Evolutionary conservation across 2,797 vertebrate species (phyloP).

Genomic region (Dendrocincla fuliginosa): DNA sequence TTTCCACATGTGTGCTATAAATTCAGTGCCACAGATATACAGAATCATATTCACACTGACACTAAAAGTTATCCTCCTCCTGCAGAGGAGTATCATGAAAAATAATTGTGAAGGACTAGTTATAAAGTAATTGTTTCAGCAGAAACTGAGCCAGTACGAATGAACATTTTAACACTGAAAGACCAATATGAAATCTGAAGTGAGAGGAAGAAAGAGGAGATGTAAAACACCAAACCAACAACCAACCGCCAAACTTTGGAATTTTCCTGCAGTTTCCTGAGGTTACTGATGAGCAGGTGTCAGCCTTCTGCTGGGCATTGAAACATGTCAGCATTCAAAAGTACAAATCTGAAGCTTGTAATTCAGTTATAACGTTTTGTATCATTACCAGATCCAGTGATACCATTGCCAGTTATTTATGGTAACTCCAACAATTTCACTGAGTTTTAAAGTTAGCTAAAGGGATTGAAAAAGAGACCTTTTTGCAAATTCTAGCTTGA

Average conservation of each 20-base stretch:
- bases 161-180: not conserved
- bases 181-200: not conserved
- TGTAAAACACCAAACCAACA: not conserved
- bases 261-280: constrained; percentile 36
- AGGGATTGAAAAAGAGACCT: not conserved
- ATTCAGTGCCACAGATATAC: constrained; percentile 40
- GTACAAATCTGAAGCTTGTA: not conserved
- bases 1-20: constrained; percentile 53
- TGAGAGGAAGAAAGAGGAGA: not conserved
- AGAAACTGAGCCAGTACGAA: constrained; percentile 24
- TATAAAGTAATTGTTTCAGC: constrained; percentile 59
- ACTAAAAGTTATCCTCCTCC: constrained; percentile 60
- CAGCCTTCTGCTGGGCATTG: not conserved
- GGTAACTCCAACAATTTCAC: not conserved
- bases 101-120: constrained; percentile 37
- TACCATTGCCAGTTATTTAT: not conserved
- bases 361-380: not conserved
- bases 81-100: constrained; percentile 54
- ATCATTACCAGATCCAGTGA: not conserved
- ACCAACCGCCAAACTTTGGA: not conserved
- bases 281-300: constrained; percentile 9
- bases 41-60: constrained; percentile 42
- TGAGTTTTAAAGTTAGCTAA: not conserved
- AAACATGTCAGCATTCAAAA: not conserved
- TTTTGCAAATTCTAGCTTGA: not conserved